Evolutionary conservation across 64 coral and sea anemone species (phyloP).

Genomic region (Astreopora myriophthalma): DNA sequence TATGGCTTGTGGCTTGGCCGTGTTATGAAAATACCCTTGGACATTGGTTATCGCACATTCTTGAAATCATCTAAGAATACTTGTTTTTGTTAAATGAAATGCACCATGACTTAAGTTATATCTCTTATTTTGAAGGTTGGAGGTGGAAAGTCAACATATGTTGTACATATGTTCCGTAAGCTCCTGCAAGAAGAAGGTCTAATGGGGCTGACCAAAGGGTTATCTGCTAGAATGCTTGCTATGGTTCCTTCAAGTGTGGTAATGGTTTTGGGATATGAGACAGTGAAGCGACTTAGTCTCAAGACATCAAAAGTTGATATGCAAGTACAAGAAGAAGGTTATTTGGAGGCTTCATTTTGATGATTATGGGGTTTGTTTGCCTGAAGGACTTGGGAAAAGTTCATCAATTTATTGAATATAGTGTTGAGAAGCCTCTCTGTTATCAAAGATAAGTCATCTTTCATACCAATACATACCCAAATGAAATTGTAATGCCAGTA

Average conservation of each 20-base stretch:
- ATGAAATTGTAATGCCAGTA: too few species aligned
- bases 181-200: constrained; percentile 90
- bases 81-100: background rate
- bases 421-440: background rate
- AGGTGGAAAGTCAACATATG: constrained; percentile 78
- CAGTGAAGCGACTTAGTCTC: constrained; percentile 92
- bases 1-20: too few species aligned
- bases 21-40: too few species aligned
- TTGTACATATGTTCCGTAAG: constrained; percentile 60
- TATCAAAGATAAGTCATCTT: background rate
- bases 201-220: constrained; percentile 76
- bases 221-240: constrained; percentile 82
- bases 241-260: constrained; percentile 96
- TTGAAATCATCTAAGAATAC: too few species aligned
- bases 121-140: constrained; percentile 71
- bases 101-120: background rate
- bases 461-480: background rate
- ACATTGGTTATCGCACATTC: too few species aligned
- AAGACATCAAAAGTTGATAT: constrained; percentile 73
- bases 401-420: too few species aligned
- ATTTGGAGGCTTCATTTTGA: constrained; percentile 68
- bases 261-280: constrained; percentile 95
- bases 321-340: constrained; percentile 85
- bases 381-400: background rate
- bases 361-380: background rate